phyloP scores from a whole-genome alignment of 1,140 invertebrate species.

The Drosophila sucinea region DNA sequence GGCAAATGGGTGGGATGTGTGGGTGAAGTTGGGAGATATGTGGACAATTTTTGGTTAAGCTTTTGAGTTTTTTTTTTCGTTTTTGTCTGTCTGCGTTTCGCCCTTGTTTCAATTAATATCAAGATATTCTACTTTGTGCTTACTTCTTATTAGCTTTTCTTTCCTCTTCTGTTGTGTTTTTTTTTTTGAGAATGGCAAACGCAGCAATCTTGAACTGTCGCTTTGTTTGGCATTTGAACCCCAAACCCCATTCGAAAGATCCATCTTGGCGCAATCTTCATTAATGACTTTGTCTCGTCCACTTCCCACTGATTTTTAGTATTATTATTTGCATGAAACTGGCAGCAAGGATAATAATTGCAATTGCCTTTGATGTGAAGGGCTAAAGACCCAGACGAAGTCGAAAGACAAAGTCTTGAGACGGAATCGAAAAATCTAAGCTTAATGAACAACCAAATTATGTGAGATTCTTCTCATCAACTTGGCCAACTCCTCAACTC shows the following conservation, averaged over 20 bases:
- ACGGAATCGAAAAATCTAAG: slow-evolving; percentile 26
- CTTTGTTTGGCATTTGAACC: slow-evolving; percentile 14
- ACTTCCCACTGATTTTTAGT: slow-evolving; percentile 2
- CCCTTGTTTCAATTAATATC: slow-evolving; percentile 48
- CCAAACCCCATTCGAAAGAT: not conserved
- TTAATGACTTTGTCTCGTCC: slow-evolving; percentile 28
- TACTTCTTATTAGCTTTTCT: slow-evolving; percentile 44
- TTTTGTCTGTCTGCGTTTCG: not conserved
- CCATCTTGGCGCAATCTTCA: slow-evolving; percentile 6
- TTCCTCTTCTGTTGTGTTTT: not conserved
- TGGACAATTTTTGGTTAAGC: slow-evolving; percentile 33
- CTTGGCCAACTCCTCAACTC: slow-evolving; percentile 37
- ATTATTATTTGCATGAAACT: not conserved
- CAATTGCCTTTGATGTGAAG: slow-evolving; percentile 12
- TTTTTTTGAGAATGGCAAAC: slow-evolving; percentile 13
- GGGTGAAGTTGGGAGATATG: slow-evolving; percentile 34
- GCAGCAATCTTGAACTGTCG: slow-evolving; percentile 39
- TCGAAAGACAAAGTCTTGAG: not conserved
- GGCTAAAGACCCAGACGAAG: not conserved
- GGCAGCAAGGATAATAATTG: slow-evolving; percentile 16
- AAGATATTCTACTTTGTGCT: slow-evolving; percentile 39
- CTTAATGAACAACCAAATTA: slow-evolving; percentile 60
- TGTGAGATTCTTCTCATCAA: slow-evolving; percentile 14
- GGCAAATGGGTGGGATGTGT: not conserved
- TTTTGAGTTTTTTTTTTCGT: slow-evolving; percentile 12